phyloP scores from a whole-genome alignment of 2,888 invertebrate species.

The Parthenolecanium corni region DNA sequence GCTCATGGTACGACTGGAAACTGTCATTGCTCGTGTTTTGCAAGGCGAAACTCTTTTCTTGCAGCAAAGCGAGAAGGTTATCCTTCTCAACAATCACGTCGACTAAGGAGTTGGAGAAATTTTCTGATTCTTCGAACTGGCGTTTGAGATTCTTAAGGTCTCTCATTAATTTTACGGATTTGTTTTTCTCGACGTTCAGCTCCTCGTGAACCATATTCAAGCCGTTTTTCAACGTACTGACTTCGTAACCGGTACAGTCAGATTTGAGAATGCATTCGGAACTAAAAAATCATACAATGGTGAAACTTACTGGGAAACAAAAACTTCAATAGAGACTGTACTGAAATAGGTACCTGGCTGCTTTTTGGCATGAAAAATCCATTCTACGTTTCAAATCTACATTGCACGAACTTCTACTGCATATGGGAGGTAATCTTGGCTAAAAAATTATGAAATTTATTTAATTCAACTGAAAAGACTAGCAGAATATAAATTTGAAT shows the following conservation, averaged over 20 bases:
- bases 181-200: conserved; percentile 2
- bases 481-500: not conserved
- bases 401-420: not conserved
- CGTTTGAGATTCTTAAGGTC: conserved; percentile 2
- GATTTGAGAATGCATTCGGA: not conserved
- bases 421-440: conserved; percentile 10
- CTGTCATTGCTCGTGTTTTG: conserved; percentile 2
- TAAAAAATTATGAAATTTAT: conserved; percentile 1
- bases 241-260: not conserved
- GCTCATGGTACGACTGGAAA: conserved; percentile 11
- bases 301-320: not conserved
- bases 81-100: not conserved
- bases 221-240: conserved; percentile 4
- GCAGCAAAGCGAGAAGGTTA: not conserved
- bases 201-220: conserved; percentile 10
- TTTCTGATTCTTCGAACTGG: not conserved
- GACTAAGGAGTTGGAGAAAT: not conserved
- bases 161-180: conserved; percentile 1
- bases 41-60: conserved; percentile 2
- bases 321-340: not conserved
- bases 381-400: conserved; percentile 5
- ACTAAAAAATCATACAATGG: not conserved
- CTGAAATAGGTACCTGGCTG: conserved; percentile 5
- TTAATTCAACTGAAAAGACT: not conserved
- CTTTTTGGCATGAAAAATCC: not conserved